Percentiles rank a stretch among this genome's conserved stretches.
Evolutionary conservation across 2,888 invertebrate species (phyloP).

Genomic region (Crematogaster levior): DNA sequence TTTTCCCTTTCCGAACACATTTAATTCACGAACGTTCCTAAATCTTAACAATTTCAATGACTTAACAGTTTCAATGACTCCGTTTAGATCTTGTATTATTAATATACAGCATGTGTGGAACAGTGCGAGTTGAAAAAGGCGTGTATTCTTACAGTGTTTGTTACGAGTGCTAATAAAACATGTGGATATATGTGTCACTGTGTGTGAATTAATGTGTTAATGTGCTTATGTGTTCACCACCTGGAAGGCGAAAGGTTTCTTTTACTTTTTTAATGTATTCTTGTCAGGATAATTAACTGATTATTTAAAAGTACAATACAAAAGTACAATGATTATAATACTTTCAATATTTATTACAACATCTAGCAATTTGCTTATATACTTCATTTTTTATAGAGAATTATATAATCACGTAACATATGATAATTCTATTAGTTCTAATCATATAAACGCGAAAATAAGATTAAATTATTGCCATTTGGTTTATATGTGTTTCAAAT

Average conservation of each 20-base stretch:
- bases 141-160: background rate
- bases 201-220: slow-evolving; percentile 27
- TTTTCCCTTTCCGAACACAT: background rate
- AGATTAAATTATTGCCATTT: slow-evolving; percentile 11
- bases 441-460: background rate
- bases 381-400: background rate
- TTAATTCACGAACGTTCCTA: background rate
- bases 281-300: background rate
- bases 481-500: no score
- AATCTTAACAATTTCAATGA: background rate
- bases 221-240: slow-evolving; percentile 8
- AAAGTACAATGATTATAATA: no score
- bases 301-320: background rate
- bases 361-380: background rate
- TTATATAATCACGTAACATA: background rate
- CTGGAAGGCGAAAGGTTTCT: slow-evolving; percentile 27
- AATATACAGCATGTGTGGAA: background rate
- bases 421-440: background rate
- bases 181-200: background rate
- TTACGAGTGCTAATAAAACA: slow-evolving; percentile 30
- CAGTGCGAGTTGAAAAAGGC: background rate
- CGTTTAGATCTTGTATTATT: background rate
- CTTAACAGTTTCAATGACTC: background rate
- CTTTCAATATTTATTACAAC: background rate
- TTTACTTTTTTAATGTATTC: background rate